These are phyloP conservation scores for Lacanobia oleracea DNA, from an alignment of 2,888 invertebrate genomes.

Conservation along the genomic window DNA sequence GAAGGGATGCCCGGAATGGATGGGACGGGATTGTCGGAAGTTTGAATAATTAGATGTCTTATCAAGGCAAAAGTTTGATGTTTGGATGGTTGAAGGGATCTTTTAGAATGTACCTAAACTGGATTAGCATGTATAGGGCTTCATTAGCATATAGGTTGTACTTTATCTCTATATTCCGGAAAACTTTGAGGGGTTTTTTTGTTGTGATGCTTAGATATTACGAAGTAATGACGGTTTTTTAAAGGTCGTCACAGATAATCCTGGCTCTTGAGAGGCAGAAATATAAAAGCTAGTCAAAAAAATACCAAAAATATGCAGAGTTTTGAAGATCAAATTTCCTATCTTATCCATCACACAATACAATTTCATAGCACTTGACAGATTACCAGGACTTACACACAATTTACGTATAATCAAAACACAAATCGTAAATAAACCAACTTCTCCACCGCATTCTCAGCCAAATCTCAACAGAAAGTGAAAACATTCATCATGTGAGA, in stretches of 20 bases:
- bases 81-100: slow-evolving; percentile 7
- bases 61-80: slow-evolving; percentile 26
- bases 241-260: no score
- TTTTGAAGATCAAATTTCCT: no score
- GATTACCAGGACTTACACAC: neutral
- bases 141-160: slow-evolving; percentile 8
- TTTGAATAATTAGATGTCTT: slow-evolving; percentile 32
- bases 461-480: slow-evolving; percentile 43
- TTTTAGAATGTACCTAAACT: neutral
- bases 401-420: neutral
- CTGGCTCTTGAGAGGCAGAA: neutral
- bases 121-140: slow-evolving; percentile 1
- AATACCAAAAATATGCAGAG: no score
- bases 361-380: neutral
- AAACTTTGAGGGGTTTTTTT: neutral
- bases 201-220: neutral
- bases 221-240: neutral
- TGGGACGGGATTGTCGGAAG: slow-evolving; percentile 3
- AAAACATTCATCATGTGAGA: slow-evolving; percentile 52
- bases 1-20: slow-evolving; percentile 23
- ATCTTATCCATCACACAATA: neutral
- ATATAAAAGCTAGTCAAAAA: neutral
- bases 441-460: slow-evolving; percentile 6
- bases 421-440: slow-evolving; percentile 16
- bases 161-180: neutral